Base-by-base conservation (phyloP, 2,888 invertebrate genomes). In the Meiosimyza decipiens region DNA sequence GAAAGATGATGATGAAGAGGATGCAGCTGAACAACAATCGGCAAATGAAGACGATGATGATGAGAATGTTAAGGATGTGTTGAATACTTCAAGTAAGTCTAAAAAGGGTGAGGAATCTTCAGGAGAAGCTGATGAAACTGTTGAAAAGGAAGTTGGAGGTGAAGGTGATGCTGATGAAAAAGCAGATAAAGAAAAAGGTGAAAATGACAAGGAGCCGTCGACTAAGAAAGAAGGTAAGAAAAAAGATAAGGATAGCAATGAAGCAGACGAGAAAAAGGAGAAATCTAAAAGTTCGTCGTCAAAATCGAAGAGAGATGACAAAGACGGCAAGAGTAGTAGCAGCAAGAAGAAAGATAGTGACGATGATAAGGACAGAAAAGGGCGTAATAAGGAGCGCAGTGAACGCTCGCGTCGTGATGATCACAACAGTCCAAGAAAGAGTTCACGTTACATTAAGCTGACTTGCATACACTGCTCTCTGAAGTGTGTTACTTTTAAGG, bases 391-490 rank as follows among this genome's bases (percentile, higher is more conserved):
- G 16, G 75, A 77, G 18, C 76, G 76, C 22, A 74, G 65, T 33
- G 75, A 66, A 72, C 71, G 75, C n/a, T 77, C 77, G 5, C 72
- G 78, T 62, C 83, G 82, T 6, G 83, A 84, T 13, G 83, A 84
- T 13, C 82, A 83, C 15, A 77, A 18, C 67, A 80, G 75, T 64
- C 74, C 79, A 0, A 79, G 82, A 70, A 83, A 81, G 60, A 51
- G 65, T 57, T 79, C 80, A 11, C 73, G 76, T 6, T 94, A 91
- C 82, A 93, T 94, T 73, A 92, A 92, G 78, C 88, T 95, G 59
- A 88, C 89, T 50, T 95, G 95, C 82, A 93, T 93, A 1, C 95
- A 95, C 83, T 95, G 95, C 85, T 90, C 90, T 77, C 90, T 92
- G 80, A 92, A 92, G 82, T 92, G 91, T 78, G 89, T 92, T 11